Base-by-base conservation (phyloP, 2,888 invertebrate species). In the Oeneis ivallda region DNA sequence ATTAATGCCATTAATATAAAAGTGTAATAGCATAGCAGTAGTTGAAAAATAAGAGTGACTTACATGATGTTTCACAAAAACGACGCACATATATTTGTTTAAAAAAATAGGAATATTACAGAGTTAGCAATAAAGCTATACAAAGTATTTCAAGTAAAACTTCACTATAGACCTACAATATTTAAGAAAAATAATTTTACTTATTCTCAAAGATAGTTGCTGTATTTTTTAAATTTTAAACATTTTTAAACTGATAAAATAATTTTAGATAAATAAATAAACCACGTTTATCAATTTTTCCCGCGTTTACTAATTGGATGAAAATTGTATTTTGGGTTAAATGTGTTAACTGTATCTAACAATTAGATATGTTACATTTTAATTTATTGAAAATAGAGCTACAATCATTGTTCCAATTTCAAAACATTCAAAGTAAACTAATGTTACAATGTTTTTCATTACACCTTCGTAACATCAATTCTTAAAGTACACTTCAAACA, bases 341-440 rank as follows among this genome's bases (percentile, higher is more conserved):
- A 54, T 64, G 15, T 57, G 50, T 49, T 49, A 63, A 56, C 62
- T 45, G 50, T 73, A 73, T 75, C 77, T 78, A 78, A 84, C 63
- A 77, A 76, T 80, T 81, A 86, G 81, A 84, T 86, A 84, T 84
- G 83, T 85, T 78, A 58, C 17, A 79, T 56, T 64, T 64, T 58
- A 68, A 37, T 67, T 49, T 8, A 15, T 59, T 37, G 26, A 59
- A 68, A 68, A 49, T 59, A 65, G 49, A 68, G 41, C 17, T 11
- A 54, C 47, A 26, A 15, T 17, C 32, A 50, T 34, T 60, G 17
- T 17, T 53, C 34, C 37, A 63, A 66, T 41, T 64, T 54, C 10
- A 10, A 65, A 11, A 45, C 58, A 58, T 58, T 26, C 26, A 41
- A 45, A 34, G 15, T 59, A 47, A 45, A 58, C 34, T 34, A 19